Conservation (phyloP, 2,888 invertebrate species). For the Salpingus planirostris region DNA sequence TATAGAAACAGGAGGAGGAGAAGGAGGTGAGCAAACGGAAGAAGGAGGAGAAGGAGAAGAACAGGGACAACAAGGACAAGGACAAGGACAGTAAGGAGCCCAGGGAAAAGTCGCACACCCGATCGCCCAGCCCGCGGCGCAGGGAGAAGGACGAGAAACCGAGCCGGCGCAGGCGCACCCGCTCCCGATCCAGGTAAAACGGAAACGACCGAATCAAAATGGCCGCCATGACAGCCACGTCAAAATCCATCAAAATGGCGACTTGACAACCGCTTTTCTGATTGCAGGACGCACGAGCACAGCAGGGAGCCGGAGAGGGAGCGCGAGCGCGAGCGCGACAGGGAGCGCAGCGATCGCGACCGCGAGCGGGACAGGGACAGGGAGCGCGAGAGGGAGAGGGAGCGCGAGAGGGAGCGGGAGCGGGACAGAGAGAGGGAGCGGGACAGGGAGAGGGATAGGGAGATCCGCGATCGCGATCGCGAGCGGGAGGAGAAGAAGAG, state of each 20-base stretch:
- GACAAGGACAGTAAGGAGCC: constrained; percentile 48
- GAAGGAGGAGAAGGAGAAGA: constrained; percentile 54
- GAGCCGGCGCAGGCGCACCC: constrained; percentile 42
- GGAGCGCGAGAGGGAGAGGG: constrained; percentile 40
- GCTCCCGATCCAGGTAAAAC: no score
- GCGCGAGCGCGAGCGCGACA: constrained; percentile 38
- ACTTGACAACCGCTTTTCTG: no score
- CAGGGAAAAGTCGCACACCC: constrained; percentile 29
- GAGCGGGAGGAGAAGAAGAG: constrained; percentile 47
- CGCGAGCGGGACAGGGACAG: constrained; percentile 41
- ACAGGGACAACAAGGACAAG: constrained; percentile 52
- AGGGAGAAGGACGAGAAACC: constrained; percentile 36
- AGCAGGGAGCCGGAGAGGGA: constrained; percentile 41
- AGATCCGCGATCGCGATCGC: constrained; percentile 40
- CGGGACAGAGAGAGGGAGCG: constrained; percentile 45
- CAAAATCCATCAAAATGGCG: not conserved
- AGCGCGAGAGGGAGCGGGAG: constrained; percentile 41
- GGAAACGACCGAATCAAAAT: no score
- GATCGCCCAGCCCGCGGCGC: constrained; percentile 37
- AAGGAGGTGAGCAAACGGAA: constrained; percentile 59
- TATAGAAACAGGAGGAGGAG: constrained; percentile 68
- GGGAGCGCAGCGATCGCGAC: constrained; percentile 40
- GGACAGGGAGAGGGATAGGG: constrained; percentile 57
- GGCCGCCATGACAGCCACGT: not conserved
- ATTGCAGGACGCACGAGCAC: constrained; percentile 37